Percentiles rank a stretch among this genome's conserved stretches.
phyloP scores from a whole-genome alignment of 2,113 vertebrate genomes.

The Peromyscus leucopus region DNA sequence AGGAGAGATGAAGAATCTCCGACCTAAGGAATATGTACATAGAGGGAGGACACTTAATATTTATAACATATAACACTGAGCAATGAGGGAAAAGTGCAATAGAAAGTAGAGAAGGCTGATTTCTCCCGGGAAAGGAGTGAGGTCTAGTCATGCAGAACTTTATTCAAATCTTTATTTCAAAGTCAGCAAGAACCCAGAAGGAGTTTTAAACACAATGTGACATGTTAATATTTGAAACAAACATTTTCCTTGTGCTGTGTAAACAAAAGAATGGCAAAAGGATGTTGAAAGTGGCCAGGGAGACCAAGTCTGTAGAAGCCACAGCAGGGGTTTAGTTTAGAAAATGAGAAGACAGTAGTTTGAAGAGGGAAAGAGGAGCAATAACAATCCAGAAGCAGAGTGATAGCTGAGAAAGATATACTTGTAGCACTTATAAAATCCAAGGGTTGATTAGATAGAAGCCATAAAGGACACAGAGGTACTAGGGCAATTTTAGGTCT shows the following conservation, averaged over 20 bases:
- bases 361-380: neutral
- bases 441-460: neutral
- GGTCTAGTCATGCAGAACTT: neutral
- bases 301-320: neutral
- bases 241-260: neutral
- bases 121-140: neutral
- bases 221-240: neutral
- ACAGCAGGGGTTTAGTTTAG: neutral
- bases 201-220: neutral
- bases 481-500: neutral
- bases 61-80: neutral
- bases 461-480: too few species aligned
- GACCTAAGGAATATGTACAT: neutral
- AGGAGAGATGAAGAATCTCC: neutral
- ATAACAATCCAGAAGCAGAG: neutral
- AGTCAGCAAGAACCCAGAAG: neutral
- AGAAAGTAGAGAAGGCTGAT: neutral
- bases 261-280: neutral
- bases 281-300: neutral
- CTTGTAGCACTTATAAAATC: neutral
- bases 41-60: neutral
- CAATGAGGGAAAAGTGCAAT: neutral
- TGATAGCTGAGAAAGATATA: neutral
- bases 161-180: neutral
- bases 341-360: neutral